Evolutionary conservation across 2,888 invertebrate genomes (phyloP), one percentile per base, ranked within the genome.

Genomic region (Caenorhabditis sulstoni): DNA sequence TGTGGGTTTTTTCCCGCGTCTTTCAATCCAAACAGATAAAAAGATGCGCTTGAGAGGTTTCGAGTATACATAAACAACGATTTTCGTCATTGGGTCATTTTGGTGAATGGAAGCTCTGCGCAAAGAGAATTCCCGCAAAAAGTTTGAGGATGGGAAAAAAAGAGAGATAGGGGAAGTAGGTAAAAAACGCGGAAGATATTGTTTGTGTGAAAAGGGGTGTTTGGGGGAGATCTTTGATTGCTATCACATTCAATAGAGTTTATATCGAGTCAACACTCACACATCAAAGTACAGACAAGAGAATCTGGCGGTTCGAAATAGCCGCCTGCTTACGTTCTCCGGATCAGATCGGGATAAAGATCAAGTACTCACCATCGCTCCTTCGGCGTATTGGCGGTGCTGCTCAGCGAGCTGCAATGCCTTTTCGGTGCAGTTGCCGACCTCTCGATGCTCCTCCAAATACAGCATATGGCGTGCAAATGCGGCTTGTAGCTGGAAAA

Each of bases 391-490:
- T 61, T 90, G 87, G 55, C 90, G 87, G 81, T 92, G 91, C 41
- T 90, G 89, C 39, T 86, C 81, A n/a, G 90, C 88, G 23, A 92
- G 87, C 20, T 85, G 85, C 37, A 91, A 89, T 14, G 91, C 91
- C 53, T 88, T 87, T 39, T 87, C 86, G 57, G 90, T 87, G 35
- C 91, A 88, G 58, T 84, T 81, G n/a, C 84, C 84, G 9, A 91
- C 87, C 37, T 91, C 91, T 22, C 90, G 86, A 89, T 91, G 90
- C 47, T 89, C 89, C 70, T 91, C 91, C 81, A 92, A 83, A 85
- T 89, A 89, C 55, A 90, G 89, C 83, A 92, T 88, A 80, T 91
- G 91, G 59, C 89, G 87, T 45, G 91, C 91, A 67, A 91, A 88
- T 12, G 85, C 85, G 75, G 90, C 90, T 90, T 92, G 92, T 52